Evolutionary conservation across 64 coral and sea anemone species (phyloP), one percentile per base, ranked within the genome.

Genomic region (Stylophora pistillata): DNA sequence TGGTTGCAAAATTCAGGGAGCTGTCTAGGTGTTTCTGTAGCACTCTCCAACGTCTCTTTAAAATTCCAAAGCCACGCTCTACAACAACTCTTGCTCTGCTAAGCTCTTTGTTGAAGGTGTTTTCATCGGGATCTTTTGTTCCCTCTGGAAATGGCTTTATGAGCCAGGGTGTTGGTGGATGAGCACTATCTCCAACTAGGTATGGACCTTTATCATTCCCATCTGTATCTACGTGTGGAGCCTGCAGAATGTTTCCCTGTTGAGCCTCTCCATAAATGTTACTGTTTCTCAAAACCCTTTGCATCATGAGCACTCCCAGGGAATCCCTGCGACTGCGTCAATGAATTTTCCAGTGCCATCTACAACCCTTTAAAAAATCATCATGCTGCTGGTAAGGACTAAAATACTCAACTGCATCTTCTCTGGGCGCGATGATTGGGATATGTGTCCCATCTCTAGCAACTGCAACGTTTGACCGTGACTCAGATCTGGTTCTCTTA

Each of bases 171-270:
- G 89, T 58, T 53, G 30, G 73, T 53, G 82, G 89, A 74, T 86
- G 86, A 18, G 89, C 81, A 73, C 89, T 86, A 78, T 86, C 89
- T 82, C 89, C 89, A 78, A 86, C 89, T 63, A 91, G 89, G 53
- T 91, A 78, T 18, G 89, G 89, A 54, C 81, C 57, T 30, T 86
- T 86, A 25, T 85, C 61, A 52, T 33, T 73, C 53, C 68, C 79
- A 52, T 80, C 89, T 18, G 83, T 90, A 55, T 72, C 80, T 73
- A 73, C 59, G 21, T 29, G 26, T 62, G 88, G 88, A 78, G 61
- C 71, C 73, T 74, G 70, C n/a, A 84, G 81, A 60, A 85, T 85
- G 30, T 58, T 80, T 75, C 89, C 89, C 63, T 72, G 33, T 75
- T 91, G 79, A 74, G 89, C 89, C 56, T n/a, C n/a, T n/a, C n/a